Evolutionary conservation across 2,113 vertebrate genomes (phyloP), one percentile per base, ranked within the genome.

Genomic region (Bos javanicus): DNA sequence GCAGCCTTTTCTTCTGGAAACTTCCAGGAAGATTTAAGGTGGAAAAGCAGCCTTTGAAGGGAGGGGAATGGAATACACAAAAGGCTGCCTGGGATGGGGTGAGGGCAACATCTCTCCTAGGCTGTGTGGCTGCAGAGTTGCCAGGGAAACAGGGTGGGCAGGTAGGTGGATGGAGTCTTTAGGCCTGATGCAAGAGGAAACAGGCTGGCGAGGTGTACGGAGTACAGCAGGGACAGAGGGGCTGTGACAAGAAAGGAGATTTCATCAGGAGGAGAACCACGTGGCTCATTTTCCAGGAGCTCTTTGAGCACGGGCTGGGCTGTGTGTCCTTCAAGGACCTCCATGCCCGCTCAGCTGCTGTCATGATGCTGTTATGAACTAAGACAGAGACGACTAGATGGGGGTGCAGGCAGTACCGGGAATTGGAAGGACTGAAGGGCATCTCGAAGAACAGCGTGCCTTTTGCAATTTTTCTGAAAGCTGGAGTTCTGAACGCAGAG

Each of bases 101-200:
- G 26, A 33, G 21, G 3, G 0, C 0, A 1, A 5, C 64, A 7
- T 3, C 0, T 1, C 4, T 19, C 25, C 30, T 43, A 1, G 85
- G 43, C 9, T 7, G 4, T 9, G 48, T 19, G 30, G 14, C 80
- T 5, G 52, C 90, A 13, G 25, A 26, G 30, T 30, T 11, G 4
- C 26, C 25, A 1, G 14, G 39, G 5, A 64, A 46, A 23, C 12
- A 17, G 17, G 10, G 14, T 13, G 39, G 57, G 10, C 48, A 48
- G 62, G 46, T 50, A 15, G 12, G 2, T 7, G 12, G 81, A 14
- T 36, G 9, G 0, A 17, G 8, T 67, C 7, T n/a, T 26, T 13
- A 17, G 17, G 64, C 52, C 62, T 6, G 39, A 28, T 0, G 4
- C 6, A 10, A 36, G 15, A 16, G 23, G 17, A 82, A 33, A 11